Conservation (phyloP, 2,113 vertebrate genomes). For the Rattus rattus region DNA sequence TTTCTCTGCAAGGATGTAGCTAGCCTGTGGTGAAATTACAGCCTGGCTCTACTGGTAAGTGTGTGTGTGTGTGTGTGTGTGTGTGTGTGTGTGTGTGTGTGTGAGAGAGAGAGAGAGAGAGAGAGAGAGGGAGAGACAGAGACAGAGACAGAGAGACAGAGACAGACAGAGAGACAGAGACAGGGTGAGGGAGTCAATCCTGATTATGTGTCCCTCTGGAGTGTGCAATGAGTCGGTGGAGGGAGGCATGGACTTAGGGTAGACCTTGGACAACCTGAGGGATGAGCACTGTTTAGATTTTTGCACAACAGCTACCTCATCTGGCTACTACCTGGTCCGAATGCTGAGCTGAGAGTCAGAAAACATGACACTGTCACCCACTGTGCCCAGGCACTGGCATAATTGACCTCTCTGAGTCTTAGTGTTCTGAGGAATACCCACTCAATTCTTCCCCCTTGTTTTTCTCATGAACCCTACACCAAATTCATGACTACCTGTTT, state of each 20-base stretch:
- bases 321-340: neutral
- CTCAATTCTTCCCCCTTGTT: neutral
- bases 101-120: neutral
- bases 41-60: neutral
- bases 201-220: neutral
- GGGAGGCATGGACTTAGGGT: neutral
- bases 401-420: neutral
- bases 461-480: neutral
- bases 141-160: neutral
- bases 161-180: neutral
- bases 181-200: neutral
- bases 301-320: neutral
- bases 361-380: neutral
- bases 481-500: neutral
- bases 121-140: no score
- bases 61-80: fast-evolving
- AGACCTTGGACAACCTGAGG: fast-evolving
- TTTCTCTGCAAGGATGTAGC: neutral
- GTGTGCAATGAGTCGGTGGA: fast-evolving
- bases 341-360: neutral
- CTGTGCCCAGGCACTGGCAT: fast-evolving
- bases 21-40: neutral
- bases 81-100: neutral
- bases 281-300: neutral
- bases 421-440: neutral